Evolutionary conservation across 2,113 vertebrate genomes (phyloP), one percentile per base, ranked within the genome.

Genomic region (Ailuropoda melanoleuca): DNA sequence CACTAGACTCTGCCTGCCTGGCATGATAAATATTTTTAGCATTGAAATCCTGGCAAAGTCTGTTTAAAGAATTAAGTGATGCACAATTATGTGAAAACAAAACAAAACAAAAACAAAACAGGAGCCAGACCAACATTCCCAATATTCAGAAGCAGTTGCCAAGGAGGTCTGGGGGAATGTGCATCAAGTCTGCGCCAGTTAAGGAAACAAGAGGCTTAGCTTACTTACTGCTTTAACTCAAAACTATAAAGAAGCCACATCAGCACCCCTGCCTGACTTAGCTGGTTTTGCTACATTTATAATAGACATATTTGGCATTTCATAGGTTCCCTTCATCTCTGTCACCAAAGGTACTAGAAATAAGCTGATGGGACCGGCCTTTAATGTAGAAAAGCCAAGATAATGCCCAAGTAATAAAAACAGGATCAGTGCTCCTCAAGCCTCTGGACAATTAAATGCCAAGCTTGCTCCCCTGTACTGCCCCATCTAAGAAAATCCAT

Each of bases 381-480:
- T 96, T 78, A 94, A 94, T 60, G 86, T 60, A 84, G 92, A 93
- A 93, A 95, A 94, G 74, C 19, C 90, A 46, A 80, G 53, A 83
- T 91, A 93, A 93, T 19, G 23, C 62, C 68, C 53, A 85, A 88
- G 96, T 80, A 89, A 97, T 94, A 93, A 96, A 98, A 95, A 90
- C n/a, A 86, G 82, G 83, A 95, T 97, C 77, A 77, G 58, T 21
- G 64, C 81, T 93, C 96, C 81, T 93, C 94, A 82, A 62, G 62
- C 84, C 48, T 68, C 90, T 55, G 48, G 93, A 53, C 48, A 93
- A 89, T 83, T 68, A 87, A 96, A 97, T 89, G 74, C 50, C 55
- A 68, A 14, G 50, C 80, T 72, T 78, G 11, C 39, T 60, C 39
- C 26, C 23, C 13, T 23, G 15, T 15, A 77, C 56, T 46, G 9